Conservation (phyloP, 64 coral and sea anemone genomes). For the Actinia equina region DNA sequence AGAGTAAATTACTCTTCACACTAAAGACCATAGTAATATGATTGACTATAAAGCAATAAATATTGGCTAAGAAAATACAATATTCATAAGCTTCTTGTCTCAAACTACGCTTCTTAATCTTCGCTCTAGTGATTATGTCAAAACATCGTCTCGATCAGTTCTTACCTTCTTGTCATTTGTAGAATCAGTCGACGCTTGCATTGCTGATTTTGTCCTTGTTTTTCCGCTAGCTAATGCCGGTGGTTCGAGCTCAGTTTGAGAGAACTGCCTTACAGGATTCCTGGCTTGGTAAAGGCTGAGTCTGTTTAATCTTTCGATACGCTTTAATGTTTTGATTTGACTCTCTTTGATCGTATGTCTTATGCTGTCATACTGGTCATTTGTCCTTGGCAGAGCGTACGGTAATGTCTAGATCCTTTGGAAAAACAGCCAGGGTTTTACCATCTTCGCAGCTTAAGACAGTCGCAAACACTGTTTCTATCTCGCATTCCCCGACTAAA, state of each 20-base stretch:
- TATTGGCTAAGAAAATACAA: background rate
- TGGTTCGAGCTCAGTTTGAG: background rate
- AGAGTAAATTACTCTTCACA: background rate
- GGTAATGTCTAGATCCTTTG: constrained; percentile 17
- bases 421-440: background rate
- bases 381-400: background rate
- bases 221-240: background rate
- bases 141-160: background rate
- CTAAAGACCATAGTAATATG: background rate
- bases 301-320: constrained; percentile 5
- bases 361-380: background rate
- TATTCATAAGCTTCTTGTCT: background rate
- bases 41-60: background rate
- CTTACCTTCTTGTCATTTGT: background rate
- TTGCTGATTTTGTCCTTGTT: background rate
- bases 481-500: constrained; percentile 30
- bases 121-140: background rate
- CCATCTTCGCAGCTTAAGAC: background rate
- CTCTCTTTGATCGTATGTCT: background rate
- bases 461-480: constrained; percentile 31
- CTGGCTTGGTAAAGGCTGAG: background rate
- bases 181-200: background rate
- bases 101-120: background rate
- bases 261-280: constrained; percentile 9
- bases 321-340: background rate